phyloP scores from a whole-genome alignment of 2,113 vertebrate genomes.

The Bungarus multicinctus region DNA sequence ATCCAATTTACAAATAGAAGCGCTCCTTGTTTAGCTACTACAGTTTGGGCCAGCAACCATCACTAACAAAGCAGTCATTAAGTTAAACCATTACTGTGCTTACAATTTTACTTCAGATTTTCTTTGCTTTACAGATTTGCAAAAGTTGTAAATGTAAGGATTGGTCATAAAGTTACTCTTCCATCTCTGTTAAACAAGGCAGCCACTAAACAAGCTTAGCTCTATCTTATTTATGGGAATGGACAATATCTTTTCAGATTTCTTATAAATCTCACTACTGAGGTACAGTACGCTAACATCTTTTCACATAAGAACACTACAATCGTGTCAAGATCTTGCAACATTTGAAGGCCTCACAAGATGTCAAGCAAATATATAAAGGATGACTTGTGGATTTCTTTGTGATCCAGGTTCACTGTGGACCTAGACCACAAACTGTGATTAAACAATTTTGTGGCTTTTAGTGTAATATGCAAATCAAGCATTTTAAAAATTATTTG shows the following conservation, averaged over 20 bases:
- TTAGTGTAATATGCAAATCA: neutral
- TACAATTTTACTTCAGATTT: neutral
- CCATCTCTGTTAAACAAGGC: neutral
- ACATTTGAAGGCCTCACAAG: neutral
- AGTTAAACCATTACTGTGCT: neutral
- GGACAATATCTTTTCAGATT: neutral
- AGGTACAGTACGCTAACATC: neutral
- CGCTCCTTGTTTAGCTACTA: neutral
- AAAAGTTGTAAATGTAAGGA: neutral
- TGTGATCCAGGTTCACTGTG: neutral
- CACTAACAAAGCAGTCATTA: neutral
- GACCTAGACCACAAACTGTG: neutral
- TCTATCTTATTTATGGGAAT: neutral
- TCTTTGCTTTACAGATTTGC: neutral
- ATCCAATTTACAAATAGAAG: neutral
- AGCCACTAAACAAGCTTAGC: neutral
- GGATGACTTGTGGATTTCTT: neutral
- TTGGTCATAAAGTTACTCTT: neutral
- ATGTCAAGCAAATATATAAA: neutral
- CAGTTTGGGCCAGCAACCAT: neutral
- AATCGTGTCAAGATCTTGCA: neutral
- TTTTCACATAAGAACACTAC: neutral
- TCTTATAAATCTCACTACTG: neutral
- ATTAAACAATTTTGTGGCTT: neutral
- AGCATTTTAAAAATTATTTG: neutral